Conservation (phyloP, 2,888 invertebrate genomes). For the Athalia rosae region DNA sequence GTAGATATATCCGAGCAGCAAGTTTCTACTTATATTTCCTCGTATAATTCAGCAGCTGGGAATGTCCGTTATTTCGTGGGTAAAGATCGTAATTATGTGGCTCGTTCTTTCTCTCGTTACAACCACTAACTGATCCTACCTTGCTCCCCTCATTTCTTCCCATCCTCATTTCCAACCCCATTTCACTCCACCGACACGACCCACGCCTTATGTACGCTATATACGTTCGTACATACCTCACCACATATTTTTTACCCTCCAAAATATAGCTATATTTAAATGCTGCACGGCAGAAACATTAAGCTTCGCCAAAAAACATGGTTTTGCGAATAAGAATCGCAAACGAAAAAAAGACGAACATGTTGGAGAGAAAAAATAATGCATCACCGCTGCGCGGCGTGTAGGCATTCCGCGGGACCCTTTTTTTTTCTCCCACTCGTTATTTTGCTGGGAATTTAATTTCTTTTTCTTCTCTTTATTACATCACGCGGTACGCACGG, state of each 20-base stretch:
- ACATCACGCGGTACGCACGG: too few species aligned
- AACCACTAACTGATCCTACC: constrained; percentile 11
- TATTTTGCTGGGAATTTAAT: too few species aligned
- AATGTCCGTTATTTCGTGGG: constrained; percentile 37
- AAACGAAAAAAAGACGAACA: too few species aligned
- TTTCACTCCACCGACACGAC: not conserved
- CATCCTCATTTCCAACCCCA: not conserved
- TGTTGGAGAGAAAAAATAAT: too few species aligned
- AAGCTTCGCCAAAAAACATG: too few species aligned
- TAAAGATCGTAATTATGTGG: constrained; percentile 35
- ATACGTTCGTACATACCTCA: too few species aligned
- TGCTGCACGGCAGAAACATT: not conserved
- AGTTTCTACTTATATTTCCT: constrained; percentile 16
- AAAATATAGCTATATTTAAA: not conserved
- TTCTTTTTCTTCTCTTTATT: too few species aligned
- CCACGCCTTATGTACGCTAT: too few species aligned
- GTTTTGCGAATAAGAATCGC: too few species aligned
- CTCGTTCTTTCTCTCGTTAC: constrained; percentile 37
- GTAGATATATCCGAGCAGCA: not conserved
- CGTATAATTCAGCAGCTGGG: constrained; percentile 34
- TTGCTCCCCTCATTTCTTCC: not conserved
- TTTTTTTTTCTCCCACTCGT: too few species aligned
- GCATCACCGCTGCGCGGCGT: too few species aligned
- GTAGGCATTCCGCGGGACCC: too few species aligned
- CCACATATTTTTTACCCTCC: not conserved